Evolutionary conservation across 35 echinoderm and acorn worm genomes (phyloP).

Genomic region (Anneissia japonica): DNA sequence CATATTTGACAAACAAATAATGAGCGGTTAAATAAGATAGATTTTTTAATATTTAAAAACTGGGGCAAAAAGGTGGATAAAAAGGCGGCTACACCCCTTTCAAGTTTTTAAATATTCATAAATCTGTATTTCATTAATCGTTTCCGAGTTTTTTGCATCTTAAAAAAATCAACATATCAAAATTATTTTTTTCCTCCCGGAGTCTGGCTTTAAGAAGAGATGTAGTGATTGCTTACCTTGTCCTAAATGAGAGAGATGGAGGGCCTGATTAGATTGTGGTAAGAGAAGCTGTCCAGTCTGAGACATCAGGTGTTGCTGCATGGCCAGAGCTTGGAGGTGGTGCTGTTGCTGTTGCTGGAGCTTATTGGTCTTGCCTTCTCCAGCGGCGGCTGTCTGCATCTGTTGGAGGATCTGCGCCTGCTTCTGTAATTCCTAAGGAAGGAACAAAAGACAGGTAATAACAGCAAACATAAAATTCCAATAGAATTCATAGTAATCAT

Average conservation of each 20-base stretch:
- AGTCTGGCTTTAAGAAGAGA: not conserved
- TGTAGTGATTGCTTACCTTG: not conserved
- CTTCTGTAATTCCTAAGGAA: not conserved
- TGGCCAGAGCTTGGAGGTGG: not conserved
- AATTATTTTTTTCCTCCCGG: too few relatives aligned
- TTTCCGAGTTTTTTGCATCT: too few relatives aligned
- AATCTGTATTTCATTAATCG: too few relatives aligned
- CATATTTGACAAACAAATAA: too few relatives aligned
- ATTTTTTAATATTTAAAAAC: too few relatives aligned
- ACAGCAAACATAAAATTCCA: not conserved
- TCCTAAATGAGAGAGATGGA: not conserved
- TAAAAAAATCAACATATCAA: too few relatives aligned
- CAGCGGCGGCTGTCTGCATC: constrained; percentile 3
- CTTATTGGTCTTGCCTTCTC: not conserved
- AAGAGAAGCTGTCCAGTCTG: not conserved
- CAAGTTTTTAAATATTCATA: too few relatives aligned
- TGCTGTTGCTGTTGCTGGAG: constrained; percentile 9
- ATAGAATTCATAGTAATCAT: not conserved
- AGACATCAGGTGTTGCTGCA: constrained; percentile 15
- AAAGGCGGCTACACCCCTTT: too few relatives aligned
- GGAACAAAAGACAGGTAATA: not conserved
- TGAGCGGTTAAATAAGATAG: too few relatives aligned
- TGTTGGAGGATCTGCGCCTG: constrained; percentile 9
- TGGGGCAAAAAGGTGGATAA: too few relatives aligned
- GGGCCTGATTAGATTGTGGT: not conserved